These are phyloP conservation scores for Euphydryas editha DNA, from an alignment of 2,888 invertebrate species.

Conservation along the genomic window DNA sequence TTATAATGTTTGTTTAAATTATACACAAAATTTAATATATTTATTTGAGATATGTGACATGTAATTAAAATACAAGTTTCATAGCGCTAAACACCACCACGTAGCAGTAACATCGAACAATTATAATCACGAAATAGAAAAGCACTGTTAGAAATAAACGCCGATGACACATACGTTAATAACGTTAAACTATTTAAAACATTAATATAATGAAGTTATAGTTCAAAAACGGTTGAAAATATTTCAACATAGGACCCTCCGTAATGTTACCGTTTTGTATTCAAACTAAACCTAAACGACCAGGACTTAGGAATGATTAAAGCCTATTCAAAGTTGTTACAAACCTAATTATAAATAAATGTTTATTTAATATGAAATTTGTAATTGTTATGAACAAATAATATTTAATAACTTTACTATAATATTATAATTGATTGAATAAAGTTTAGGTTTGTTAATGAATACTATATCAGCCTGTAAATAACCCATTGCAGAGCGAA, in stretches of 20 bases:
- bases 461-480: no score
- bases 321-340: background rate
- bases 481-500: no score
- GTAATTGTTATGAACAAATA: background rate
- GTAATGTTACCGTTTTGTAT: background rate
- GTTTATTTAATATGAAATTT: constrained; percentile 2
- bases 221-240: background rate
- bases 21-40: background rate
- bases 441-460: no score
- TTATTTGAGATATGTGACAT: constrained; percentile 27
- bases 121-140: constrained; percentile 25
- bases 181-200: background rate
- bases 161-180: background rate
- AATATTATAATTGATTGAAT: no score
- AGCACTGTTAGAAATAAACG: constrained; percentile 14
- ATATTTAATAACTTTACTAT: background rate
- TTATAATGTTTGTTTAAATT: constrained; percentile 5
- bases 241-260: background rate
- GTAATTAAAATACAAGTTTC: constrained; percentile 28
- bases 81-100: constrained; percentile 8
- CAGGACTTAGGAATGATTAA: constrained; percentile 9
- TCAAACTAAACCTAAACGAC: constrained; percentile 3
- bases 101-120: constrained; percentile 20
- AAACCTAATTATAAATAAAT: background rate
- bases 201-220: background rate